These are phyloP conservation scores for Pristionchus maxplancki DNA, from an alignment of 2,888 invertebrate species.

Conservation along the genomic window DNA sequence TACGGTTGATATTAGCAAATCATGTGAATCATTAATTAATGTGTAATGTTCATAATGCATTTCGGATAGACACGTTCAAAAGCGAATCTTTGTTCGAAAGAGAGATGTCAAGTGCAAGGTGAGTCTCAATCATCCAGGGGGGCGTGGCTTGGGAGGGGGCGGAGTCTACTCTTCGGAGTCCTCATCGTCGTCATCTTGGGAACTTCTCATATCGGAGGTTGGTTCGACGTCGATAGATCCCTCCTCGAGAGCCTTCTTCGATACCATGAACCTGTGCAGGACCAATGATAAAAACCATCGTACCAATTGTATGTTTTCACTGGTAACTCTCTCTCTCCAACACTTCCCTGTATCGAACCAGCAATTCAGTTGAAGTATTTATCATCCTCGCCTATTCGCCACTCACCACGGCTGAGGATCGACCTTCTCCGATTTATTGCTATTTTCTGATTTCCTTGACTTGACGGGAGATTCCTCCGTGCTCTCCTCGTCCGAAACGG, in stretches of 20 bases:
- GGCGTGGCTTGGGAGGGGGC: constrained; percentile 56
- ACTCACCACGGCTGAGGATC: not conserved
- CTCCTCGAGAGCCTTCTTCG: constrained; percentile 4
- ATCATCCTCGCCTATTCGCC: not conserved
- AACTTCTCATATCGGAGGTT: not conserved
- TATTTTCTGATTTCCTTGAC: not conserved
- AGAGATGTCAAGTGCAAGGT: not conserved
- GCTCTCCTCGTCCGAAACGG: not conserved
- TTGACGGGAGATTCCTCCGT: not conserved
- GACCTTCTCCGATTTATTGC: not conserved
- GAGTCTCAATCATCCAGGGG: constrained; percentile 46
- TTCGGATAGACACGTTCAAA: not conserved
- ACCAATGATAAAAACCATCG: no score
- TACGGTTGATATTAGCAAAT: no score
- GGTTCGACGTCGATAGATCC: constrained; percentile 5
- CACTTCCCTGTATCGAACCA: not conserved
- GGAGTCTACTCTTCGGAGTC: constrained; percentile 58
- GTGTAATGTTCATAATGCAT: not conserved
- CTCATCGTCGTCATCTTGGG: constrained; percentile 54
- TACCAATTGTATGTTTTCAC: no score
- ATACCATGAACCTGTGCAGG: not conserved
- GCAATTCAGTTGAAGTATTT: not conserved
- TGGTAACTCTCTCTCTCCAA: not conserved
- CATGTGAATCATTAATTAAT: not conserved
- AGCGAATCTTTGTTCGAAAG: constrained; percentile 30